Evolutionary conservation across 1,140 invertebrate genomes (phyloP), one percentile per base, ranked within the genome.

Genomic region (Samia ricini): DNA sequence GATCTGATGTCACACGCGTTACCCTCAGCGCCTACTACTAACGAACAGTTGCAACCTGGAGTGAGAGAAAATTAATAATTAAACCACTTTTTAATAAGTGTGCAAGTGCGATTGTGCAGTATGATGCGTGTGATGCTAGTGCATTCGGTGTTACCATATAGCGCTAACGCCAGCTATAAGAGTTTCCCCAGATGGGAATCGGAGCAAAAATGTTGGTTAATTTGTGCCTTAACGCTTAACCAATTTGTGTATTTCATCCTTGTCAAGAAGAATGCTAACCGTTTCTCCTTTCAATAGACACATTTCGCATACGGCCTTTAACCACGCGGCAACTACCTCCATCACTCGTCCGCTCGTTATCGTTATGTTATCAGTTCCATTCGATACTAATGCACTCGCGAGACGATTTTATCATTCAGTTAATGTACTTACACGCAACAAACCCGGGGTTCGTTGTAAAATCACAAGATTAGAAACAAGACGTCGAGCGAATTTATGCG

Each of bases 1-100:
- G 94, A 95, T 10, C 93, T 92, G 50, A 94, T 93, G 82, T 99
- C 95, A 91, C 99, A 99, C 33, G 94, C 93, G 49, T 91, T 90
- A 15, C 92, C 91, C 66, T 93, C 85, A 2, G 97, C 94, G 5
- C 98, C 98, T 51, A 93, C 74, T 51, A 93, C 74, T 29, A 79
- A 76, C 73, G 95, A 95, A 86, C 97, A 98, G 56, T 94, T 93
- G 75, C 97, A 98, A 55, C 94, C 94, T 94, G 90, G 2, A 92
- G 92, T 59, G 76, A 86, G 65, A 61, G 10, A 42, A 12, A 42
- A 42, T 15, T 42, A 7, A 15, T 15, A n/a, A 42, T 42, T 42
- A 42, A 42, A n/a, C n/a, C n/a, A n/a, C n/a, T n/a, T n/a, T n/a
- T n/a, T n/a, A n/a, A n/a, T n/a, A n/a, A n/a, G n/a, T n/a, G n/a